A percentile compares a stretch with the other conserved stretches of the same genome.
Evolutionary conservation across 2,888 invertebrate species (phyloP).

Genomic region (Sisyra nigra): DNA sequence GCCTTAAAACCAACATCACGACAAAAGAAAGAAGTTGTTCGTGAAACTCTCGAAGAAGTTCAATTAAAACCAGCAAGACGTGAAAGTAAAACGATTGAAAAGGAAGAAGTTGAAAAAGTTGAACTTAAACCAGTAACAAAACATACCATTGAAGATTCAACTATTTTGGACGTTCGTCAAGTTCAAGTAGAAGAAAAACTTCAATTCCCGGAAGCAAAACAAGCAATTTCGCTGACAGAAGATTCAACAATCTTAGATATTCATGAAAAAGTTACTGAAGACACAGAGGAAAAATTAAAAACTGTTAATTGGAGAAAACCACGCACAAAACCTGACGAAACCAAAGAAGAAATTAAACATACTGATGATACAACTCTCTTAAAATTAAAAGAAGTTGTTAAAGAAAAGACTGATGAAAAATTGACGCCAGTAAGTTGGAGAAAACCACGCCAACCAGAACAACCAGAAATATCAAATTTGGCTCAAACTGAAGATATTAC

Average conservation of each 20-base stretch:
- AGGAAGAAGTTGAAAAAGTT: constrained; percentile 26
- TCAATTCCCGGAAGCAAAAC: neutral
- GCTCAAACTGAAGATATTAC: constrained; percentile 25
- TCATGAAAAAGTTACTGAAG: constrained; percentile 18
- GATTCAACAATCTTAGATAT: constrained; percentile 1
- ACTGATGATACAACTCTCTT: constrained; percentile 10
- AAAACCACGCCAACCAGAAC: constrained; percentile 17
- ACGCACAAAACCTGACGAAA: constrained; percentile 38
- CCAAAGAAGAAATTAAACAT: too few species aligned
- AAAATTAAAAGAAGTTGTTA: constrained; percentile 26
- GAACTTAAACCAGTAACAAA: constrained; percentile 36
- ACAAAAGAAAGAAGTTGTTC: constrained; percentile 22
- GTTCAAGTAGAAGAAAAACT: constrained; percentile 8
- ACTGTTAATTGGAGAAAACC: constrained; percentile 24
- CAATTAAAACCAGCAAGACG: constrained; percentile 32
- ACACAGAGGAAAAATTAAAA: constrained; percentile 22
- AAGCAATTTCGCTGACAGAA: constrained; percentile 4
- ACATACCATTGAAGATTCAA: constrained; percentile 7
- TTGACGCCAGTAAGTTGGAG: neutral
- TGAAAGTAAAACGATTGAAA: constrained; percentile 22
- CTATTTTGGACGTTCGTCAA: constrained; percentile 8
- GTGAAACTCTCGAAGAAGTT: constrained; percentile 28
- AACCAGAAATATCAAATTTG: constrained; percentile 20
- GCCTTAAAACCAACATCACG: constrained; percentile 25
- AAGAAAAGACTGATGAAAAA: constrained; percentile 24